phyloP scores from a whole-genome alignment of 2,113 vertebrate species.

The Malurus alboscapulatus region DNA sequence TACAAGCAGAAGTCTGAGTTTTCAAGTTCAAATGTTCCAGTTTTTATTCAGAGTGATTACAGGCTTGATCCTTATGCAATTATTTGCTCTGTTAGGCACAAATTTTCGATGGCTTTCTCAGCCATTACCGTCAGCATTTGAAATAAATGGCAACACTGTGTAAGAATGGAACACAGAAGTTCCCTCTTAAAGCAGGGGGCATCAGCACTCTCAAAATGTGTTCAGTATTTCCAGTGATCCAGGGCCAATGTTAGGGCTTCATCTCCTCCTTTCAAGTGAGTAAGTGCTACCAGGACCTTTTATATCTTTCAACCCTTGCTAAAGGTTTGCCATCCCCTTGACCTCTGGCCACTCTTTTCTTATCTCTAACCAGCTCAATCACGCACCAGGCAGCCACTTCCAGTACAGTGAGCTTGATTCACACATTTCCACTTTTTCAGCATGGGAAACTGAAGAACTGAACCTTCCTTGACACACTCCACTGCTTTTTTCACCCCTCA shows the following conservation, averaged over 20 bases:
- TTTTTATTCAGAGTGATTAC: constrained; percentile 4
- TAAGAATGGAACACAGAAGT: background rate
- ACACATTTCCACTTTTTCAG: background rate
- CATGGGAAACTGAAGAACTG: background rate
- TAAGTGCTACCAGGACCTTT: background rate
- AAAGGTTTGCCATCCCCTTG: background rate
- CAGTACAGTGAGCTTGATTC: background rate
- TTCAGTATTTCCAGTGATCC: background rate
- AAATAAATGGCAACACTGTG: background rate
- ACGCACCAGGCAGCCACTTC: background rate
- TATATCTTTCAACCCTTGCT: background rate
- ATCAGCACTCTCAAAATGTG: background rate
- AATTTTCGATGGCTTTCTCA: background rate
- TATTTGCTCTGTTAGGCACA: constrained; percentile 33
- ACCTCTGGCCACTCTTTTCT: background rate
- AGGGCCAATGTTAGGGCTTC: background rate
- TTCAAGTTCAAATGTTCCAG: constrained; percentile 7
- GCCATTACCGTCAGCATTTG: background rate
- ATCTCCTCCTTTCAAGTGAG: background rate
- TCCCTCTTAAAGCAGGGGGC: background rate
- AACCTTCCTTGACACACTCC: background rate
- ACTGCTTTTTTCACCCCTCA: background rate
- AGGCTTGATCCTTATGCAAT: constrained; percentile 12
- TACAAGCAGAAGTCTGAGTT: background rate
- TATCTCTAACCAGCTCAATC: background rate